These are phyloP conservation scores for Chaetogeoica ovagalla DNA, from an alignment of 2,888 invertebrate species.

Conservation along the genomic window DNA sequence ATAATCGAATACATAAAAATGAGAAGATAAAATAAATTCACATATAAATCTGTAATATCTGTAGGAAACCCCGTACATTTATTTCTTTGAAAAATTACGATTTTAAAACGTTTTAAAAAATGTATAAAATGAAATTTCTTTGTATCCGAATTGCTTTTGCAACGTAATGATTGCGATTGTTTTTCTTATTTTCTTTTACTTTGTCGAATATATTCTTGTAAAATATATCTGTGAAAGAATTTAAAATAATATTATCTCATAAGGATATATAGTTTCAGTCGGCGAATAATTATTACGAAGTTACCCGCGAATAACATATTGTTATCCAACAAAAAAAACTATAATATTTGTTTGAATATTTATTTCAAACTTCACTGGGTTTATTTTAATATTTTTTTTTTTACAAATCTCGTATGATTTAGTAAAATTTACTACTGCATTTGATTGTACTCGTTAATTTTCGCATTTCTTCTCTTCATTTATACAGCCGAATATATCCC, in stretches of 20 bases:
- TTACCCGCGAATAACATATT: neutral
- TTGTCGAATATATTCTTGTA: neutral
- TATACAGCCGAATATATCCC: slow-evolving; percentile 13
- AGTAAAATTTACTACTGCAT: neutral
- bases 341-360: neutral
- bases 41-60: neutral
- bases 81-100: neutral
- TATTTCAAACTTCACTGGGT: neutral
- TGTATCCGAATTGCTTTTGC: neutral
- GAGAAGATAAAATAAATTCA: neutral
- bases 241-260: too few relatives aligned
- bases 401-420: neutral
- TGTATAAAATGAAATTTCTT: neutral
- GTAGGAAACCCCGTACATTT: neutral
- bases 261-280: too few relatives aligned
- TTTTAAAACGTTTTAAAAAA: neutral
- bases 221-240: neutral
- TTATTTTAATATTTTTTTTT: neutral
- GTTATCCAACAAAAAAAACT: neutral
- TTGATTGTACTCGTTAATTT: slow-evolving; percentile 28
- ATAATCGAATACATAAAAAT: too few relatives aligned
- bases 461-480: slow-evolving; percentile 11
- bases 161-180: neutral
- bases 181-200: neutral
- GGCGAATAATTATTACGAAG: neutral